phyloP scores from a whole-genome alignment of 2,113 vertebrate species.

The Picathartes gymnocephalus region DNA sequence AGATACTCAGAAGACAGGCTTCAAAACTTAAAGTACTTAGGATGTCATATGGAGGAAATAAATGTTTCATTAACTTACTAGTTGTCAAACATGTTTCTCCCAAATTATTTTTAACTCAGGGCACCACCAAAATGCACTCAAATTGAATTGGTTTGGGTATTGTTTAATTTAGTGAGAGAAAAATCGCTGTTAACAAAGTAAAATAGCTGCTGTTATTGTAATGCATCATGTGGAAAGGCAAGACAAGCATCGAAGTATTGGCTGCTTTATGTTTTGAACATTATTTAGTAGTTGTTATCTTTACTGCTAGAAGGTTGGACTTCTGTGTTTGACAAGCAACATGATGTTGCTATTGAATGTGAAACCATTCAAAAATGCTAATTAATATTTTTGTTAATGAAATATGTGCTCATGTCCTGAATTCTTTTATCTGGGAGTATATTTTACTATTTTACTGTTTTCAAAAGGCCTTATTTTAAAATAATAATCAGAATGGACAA shows the following conservation, averaged over 20 bases:
- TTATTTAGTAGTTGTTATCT: not conserved
- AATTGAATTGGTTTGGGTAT: not conserved
- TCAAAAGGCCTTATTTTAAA: not conserved
- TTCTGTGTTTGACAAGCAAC: not conserved
- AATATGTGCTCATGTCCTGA: not conserved
- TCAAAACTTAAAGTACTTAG: not conserved
- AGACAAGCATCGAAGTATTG: not conserved
- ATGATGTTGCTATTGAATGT: not conserved
- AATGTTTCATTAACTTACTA: not conserved
- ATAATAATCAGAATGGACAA: not conserved
- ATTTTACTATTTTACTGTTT: not conserved
- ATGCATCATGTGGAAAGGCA: not conserved
- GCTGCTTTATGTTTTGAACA: not conserved
- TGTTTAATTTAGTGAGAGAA: conserved; percentile 19
- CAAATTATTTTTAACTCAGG: not conserved
- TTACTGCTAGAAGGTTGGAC: not conserved
- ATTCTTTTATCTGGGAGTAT: not conserved
- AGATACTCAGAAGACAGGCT: not conserved
- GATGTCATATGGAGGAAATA: not conserved
- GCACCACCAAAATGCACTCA: not conserved
- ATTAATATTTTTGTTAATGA: not conserved
- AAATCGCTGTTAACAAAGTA: not conserved
- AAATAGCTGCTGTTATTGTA: conserved; percentile 14
- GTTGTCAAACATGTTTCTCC: not conserved
- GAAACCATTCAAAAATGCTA: not conserved